These are phyloP conservation scores for Siderastrea siderea DNA, from an alignment of 92 coral and sea anemone species.

Conservation along the genomic window DNA sequence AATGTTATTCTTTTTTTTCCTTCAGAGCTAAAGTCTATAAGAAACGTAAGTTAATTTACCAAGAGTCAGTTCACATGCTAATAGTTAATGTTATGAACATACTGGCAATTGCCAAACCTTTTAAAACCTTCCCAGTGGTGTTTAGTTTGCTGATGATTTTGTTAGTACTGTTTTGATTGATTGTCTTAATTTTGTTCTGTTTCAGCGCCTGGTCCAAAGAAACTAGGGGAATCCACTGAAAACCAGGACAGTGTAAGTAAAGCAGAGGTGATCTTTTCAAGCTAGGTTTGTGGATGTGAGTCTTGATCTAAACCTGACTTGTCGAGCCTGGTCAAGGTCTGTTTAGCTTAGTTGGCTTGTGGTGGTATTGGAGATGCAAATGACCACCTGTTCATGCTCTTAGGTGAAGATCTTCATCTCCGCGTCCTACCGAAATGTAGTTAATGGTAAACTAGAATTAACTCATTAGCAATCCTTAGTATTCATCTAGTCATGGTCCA, in stretches of 20 bases:
- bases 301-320: neutral
- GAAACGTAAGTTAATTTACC: slow-evolving; percentile 71
- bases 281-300: neutral
- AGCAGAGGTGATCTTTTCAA: neutral
- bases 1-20: neutral
- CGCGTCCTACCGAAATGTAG: too few species aligned
- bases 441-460: too few species aligned
- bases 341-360: neutral
- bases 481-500: too few species aligned
- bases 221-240: slow-evolving; percentile 74
- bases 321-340: neutral
- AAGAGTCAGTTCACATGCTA: neutral
- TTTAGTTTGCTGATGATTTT: neutral
- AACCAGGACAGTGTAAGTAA: slow-evolving; percentile 29
- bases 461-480: too few species aligned
- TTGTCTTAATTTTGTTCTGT: neutral
- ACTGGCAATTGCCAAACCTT: too few species aligned
- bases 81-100: neutral
- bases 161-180: neutral
- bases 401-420: too few species aligned
- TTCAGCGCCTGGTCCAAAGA: slow-evolving; percentile 75
- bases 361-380: neutral
- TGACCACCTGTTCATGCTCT: too few species aligned
- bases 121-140: neutral
- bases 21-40: slow-evolving; percentile 40